phyloP scores from a whole-genome alignment of 2,113 vertebrate genomes.

The Chaetodon trifascialis region DNA sequence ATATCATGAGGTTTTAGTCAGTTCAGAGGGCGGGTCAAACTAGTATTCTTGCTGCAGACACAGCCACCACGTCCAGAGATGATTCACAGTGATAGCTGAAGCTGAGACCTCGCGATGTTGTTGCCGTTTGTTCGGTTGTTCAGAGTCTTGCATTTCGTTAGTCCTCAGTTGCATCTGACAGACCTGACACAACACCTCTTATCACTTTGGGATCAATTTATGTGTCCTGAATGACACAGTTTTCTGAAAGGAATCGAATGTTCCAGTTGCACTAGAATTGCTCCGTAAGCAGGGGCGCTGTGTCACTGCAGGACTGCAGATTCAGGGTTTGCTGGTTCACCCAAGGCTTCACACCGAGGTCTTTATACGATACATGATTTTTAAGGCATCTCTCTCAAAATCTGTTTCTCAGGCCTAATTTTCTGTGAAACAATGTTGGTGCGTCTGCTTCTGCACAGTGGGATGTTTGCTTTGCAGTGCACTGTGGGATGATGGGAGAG shows the following conservation, averaged over 20 bases:
- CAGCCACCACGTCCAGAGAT: no score
- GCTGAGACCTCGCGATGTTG: not conserved
- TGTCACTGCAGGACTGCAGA: not conserved
- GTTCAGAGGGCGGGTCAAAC: no score
- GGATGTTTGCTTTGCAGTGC: constrained; percentile 29
- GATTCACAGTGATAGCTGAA: not conserved
- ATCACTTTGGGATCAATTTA: not conserved
- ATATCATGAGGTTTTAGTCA: no score
- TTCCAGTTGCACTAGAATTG: not conserved
- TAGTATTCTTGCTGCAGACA: no score
- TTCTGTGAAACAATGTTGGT: not conserved
- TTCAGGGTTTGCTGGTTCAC: not conserved
- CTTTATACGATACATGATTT: not conserved
- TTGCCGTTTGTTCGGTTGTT: not conserved
- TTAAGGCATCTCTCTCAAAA: not conserved
- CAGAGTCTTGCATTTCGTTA: not conserved
- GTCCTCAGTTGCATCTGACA: not conserved
- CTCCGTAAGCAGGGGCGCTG: not conserved
- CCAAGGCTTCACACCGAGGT: not conserved
- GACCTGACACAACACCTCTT: not conserved
- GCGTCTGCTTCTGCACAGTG: constrained; percentile 8
- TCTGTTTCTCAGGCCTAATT: constrained; percentile 1
- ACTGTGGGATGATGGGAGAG: not conserved
- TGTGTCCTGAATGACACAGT: not conserved
- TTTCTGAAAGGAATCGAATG: not conserved